These are phyloP conservation scores for Cryptotis parvus DNA, from an alignment of 2,113 vertebrate genomes.

Conservation along the genomic window DNA sequence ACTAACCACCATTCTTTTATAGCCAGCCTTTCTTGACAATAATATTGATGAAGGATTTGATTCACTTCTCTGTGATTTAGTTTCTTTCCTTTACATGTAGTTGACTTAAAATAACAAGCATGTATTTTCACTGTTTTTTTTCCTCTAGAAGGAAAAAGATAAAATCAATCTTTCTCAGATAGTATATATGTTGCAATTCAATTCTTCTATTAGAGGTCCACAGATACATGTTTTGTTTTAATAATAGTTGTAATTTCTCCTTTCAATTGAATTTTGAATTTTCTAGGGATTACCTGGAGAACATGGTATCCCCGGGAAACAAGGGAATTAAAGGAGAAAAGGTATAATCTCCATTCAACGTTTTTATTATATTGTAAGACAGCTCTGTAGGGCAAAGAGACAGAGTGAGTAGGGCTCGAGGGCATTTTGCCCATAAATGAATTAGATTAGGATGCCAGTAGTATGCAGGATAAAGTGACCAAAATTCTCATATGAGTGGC, in stretches of 20 bases:
- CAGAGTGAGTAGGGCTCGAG: not conserved
- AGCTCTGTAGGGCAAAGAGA: not conserved
- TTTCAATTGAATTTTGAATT: slow-evolving; percentile 77
- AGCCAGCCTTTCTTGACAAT: not conserved
- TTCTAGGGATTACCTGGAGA: slow-evolving; percentile 91
- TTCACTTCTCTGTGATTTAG: not conserved
- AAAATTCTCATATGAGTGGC: not conserved
- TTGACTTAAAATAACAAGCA: not conserved
- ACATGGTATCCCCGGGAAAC: slow-evolving; percentile 90
- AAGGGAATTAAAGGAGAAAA: slow-evolving; percentile 96
- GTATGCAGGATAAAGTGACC: not conserved
- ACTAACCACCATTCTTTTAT: not conserved
- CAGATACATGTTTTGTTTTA: not conserved
- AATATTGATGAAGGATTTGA: not conserved
- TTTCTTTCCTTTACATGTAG: not conserved
- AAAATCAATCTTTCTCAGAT: not conserved
- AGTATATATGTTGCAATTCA: not conserved
- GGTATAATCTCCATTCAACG: slow-evolving; percentile 84
- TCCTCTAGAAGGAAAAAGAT: not conserved
- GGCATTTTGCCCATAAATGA: not conserved
- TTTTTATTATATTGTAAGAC: not conserved
- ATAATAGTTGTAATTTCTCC: slow-evolving; percentile 30
- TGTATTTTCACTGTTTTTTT: not conserved
- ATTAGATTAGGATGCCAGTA: not conserved
- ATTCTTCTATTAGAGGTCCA: not conserved